Conservation (phyloP, 2,797 vertebrate species). For the Aeoliscus strigatus region DNA sequence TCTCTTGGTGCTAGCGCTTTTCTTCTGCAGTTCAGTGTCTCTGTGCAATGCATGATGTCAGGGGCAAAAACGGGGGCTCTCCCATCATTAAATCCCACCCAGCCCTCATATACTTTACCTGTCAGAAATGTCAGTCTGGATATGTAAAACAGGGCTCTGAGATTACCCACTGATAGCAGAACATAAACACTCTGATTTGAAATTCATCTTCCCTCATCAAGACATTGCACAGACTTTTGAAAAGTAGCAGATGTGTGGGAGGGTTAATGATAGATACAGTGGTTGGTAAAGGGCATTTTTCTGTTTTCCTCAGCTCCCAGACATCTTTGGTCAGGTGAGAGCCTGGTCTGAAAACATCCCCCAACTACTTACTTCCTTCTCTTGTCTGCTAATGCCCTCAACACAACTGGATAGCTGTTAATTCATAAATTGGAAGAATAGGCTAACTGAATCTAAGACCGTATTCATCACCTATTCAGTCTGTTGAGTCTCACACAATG, state of each 20-base stretch:
- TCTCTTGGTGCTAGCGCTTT: slow-evolving; percentile 63
- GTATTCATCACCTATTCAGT: slow-evolving; percentile 26
- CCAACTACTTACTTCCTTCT: slow-evolving; percentile 20
- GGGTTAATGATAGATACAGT: slow-evolving; percentile 42
- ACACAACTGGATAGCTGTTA: slow-evolving; percentile 27
- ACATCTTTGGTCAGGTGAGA: slow-evolving; percentile 72
- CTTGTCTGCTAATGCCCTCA: slow-evolving; percentile 1
- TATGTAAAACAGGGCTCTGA: slow-evolving; percentile 10
- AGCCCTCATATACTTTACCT: slow-evolving; percentile 2
- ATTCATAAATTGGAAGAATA: slow-evolving; percentile 12
- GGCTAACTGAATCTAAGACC: slow-evolving; percentile 11
- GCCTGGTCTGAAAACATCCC: slow-evolving; percentile 68
- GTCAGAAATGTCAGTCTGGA: slow-evolving; percentile 2
- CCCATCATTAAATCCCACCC: not conserved
- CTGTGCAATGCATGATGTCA: slow-evolving; percentile 66
- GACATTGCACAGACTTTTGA: slow-evolving; percentile 67
- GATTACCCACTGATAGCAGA: not conserved
- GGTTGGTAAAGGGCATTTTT: slow-evolving; percentile 69
- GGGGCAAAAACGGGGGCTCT: slow-evolving; percentile 7
- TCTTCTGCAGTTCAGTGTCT: slow-evolving; percentile 31
- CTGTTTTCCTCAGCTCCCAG: slow-evolving; percentile 68
- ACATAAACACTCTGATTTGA: slow-evolving; percentile 3
- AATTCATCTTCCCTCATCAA: slow-evolving; percentile 32
- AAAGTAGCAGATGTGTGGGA: slow-evolving; percentile 38
- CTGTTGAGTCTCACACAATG: slow-evolving; percentile 26